Evolutionary conservation across 2,797 vertebrate species (phyloP).

Genomic region (Squalus acanthias): DNA sequence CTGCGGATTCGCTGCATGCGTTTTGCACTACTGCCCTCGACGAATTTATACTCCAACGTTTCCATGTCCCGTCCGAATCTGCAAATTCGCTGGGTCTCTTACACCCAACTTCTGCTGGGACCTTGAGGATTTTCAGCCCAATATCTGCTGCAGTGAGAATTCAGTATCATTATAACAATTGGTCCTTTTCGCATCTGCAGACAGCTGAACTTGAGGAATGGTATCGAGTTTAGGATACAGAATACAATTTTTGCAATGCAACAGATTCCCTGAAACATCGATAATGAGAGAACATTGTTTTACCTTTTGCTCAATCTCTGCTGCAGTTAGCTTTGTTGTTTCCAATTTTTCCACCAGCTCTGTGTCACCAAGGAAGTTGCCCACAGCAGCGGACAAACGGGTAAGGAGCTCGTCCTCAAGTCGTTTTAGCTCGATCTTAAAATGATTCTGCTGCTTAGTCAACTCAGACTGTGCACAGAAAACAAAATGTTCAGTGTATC

Average conservation of each 20-base stretch:
- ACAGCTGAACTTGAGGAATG: neutral
- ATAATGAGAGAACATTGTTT: neutral
- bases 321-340: constrained; percentile 62
- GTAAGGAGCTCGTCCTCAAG: constrained; percentile 70
- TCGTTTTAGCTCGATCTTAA: constrained; percentile 68
- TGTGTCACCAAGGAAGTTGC: constrained; percentile 65
- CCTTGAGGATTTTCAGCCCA: neutral
- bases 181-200: neutral
- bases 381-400: constrained; percentile 64
- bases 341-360: constrained; percentile 72
- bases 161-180: neutral
- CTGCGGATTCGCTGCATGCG: neutral
- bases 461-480: constrained; percentile 55
- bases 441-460: constrained; percentile 71
- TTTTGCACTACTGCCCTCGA: neutral
- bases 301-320: constrained; percentile 68
- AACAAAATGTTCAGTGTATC: neutral
- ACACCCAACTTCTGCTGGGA: neutral
- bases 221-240: neutral
- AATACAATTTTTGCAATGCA: neutral
- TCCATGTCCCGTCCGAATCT: neutral
- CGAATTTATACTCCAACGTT: neutral
- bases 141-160: neutral
- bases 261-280: neutral
- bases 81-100: neutral